A percentile compares a stretch with the other conserved stretches of the same genome.
phyloP scores from a whole-genome alignment of 64 coral and sea anemone species.

The Pocillopora damicornis region DNA sequence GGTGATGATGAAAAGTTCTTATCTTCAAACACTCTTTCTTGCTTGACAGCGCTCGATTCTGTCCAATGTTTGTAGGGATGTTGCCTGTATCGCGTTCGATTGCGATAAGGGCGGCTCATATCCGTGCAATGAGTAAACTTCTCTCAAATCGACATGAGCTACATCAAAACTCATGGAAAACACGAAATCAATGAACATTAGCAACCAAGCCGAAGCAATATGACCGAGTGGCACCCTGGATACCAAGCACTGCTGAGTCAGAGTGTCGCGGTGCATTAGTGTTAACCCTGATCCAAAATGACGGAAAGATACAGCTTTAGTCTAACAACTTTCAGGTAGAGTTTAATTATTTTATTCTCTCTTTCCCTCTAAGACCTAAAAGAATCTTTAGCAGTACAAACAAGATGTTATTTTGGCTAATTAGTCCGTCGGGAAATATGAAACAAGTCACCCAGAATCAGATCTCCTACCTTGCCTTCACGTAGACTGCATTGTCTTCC shows the following conservation, averaged over 20 bases:
- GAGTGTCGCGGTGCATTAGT: constrained; percentile 51
- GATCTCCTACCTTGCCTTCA: neutral
- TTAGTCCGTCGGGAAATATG: neutral
- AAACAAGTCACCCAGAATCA: neutral
- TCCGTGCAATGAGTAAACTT: neutral
- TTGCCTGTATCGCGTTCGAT: neutral
- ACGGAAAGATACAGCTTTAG: constrained; percentile 99
- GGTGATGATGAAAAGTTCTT: neutral
- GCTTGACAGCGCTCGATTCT: neutral
- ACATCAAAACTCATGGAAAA: neutral
- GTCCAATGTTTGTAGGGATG: neutral
- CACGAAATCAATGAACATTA: neutral
- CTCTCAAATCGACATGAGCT: neutral
- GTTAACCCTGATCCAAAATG: constrained; percentile 76
- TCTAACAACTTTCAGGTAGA: constrained; percentile 99
- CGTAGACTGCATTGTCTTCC: too few species aligned
- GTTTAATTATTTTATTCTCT: constrained; percentile 14
- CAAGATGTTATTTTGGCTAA: neutral
- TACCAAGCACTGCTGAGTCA: constrained; percentile 61
- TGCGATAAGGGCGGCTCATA: neutral
- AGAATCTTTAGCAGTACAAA: neutral
- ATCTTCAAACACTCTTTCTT: neutral
- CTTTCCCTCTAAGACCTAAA: neutral
- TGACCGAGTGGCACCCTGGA: constrained; percentile 18
- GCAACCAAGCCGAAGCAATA: neutral